These are phyloP conservation scores for Loripinus fragilis DNA, from an alignment of 2,888 invertebrate genomes.

Conservation along the genomic window DNA sequence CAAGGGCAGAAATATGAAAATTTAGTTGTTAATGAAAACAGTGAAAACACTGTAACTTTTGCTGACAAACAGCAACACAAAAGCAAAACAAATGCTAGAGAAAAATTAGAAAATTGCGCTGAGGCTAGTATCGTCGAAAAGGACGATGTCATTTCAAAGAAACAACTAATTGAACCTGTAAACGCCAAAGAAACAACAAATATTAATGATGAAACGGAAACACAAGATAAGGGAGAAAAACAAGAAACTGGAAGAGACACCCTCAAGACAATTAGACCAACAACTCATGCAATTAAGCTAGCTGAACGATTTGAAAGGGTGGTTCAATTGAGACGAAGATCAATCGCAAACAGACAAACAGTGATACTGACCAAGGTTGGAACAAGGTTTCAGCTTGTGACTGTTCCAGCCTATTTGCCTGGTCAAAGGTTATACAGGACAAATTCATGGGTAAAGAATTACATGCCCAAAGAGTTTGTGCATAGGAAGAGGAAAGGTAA, in stretches of 20 bases:
- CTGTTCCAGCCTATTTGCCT: constrained; percentile 52
- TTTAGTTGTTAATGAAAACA: too few relatives aligned
- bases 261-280: too few relatives aligned
- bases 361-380: constrained; percentile 50
- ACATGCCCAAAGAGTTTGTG: constrained; percentile 24
- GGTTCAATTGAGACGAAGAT: not conserved
- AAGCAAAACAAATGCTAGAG: too few relatives aligned
- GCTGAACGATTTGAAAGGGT: constrained; percentile 41
- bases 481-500: not conserved
- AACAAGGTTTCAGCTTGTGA: constrained; percentile 40
- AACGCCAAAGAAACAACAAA: too few relatives aligned
- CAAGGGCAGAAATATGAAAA: too few relatives aligned
- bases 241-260: too few relatives aligned
- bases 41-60: too few relatives aligned
- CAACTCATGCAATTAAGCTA: not conserved
- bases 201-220: not conserved
- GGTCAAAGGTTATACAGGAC: constrained; percentile 44
- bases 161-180: too few relatives aligned
- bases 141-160: too few relatives aligned
- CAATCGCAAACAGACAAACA: constrained; percentile 41
- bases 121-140: too few relatives aligned
- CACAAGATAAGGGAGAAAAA: not conserved
- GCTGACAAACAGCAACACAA: too few relatives aligned
- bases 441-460: constrained; percentile 35
- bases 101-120: too few relatives aligned